Percentiles rank a stretch among this genome's conserved stretches.
Evolutionary conservation across 2,888 invertebrate genomes (phyloP).

Genomic region (Andricus curvator): DNA sequence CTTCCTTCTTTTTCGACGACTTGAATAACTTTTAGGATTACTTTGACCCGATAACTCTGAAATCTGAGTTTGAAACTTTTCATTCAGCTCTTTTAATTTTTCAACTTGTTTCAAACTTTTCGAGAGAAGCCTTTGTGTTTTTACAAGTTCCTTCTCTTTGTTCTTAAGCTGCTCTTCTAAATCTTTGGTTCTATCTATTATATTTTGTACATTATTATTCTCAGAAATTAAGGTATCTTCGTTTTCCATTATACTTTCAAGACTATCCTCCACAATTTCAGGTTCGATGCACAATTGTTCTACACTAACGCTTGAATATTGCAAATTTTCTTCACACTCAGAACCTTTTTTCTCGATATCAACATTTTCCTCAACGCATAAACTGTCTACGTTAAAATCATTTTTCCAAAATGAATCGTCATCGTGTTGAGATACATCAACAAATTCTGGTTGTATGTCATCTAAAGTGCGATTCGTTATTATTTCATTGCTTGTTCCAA

Average conservation of each 20-base stretch:
- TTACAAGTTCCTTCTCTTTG: background rate
- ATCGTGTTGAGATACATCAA: background rate
- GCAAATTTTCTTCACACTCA: background rate
- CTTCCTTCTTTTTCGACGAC: background rate
- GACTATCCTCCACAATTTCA: background rate
- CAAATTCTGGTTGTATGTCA: background rate
- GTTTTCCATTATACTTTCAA: background rate
- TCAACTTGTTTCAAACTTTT: background rate
- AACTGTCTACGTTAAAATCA: background rate
- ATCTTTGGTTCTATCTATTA: background rate
- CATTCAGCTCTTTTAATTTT: background rate
- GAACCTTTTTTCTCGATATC: background rate
- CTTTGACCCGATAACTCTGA: background rate
- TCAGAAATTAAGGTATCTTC: background rate
- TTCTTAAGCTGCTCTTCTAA: background rate
- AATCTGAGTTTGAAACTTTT: background rate
- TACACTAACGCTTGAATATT: background rate
- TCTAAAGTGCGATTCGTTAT: background rate
- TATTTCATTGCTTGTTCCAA: background rate
- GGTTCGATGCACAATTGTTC: background rate
- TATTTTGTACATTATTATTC: background rate
- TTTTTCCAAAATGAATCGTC: background rate
- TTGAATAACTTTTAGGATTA: background rate
- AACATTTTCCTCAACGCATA: background rate
- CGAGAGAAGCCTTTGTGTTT: background rate